These are phyloP conservation scores for Empis stercorea DNA, from an alignment of 2,888 invertebrate species.

Conservation along the genomic window DNA sequence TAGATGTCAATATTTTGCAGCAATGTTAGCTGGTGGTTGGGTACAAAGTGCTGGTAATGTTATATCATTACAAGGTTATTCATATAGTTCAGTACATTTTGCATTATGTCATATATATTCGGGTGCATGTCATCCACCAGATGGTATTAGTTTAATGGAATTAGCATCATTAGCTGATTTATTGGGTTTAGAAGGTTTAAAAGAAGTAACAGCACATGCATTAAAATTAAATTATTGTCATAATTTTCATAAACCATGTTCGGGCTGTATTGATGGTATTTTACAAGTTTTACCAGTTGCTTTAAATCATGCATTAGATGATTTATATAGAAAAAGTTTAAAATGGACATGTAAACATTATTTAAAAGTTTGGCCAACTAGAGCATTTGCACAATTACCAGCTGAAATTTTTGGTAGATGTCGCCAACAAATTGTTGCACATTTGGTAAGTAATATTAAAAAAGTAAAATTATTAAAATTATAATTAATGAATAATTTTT, in stretches of 20 bases:
- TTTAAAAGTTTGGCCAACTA: constrained; percentile 79
- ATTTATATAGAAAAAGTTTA: constrained; percentile 72
- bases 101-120: constrained; percentile 89
- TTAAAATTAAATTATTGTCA: constrained; percentile 84
- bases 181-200: constrained; percentile 78
- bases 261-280: constrained; percentile 74
- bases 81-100: constrained; percentile 78
- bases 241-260: constrained; percentile 88
- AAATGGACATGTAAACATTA: constrained; percentile 82
- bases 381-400: constrained; percentile 75
- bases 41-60: constrained; percentile 67
- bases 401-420: constrained; percentile 72
- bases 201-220: constrained; percentile 80
- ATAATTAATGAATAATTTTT: constrained; percentile 4
- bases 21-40: constrained; percentile 77
- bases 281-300: constrained; percentile 78
- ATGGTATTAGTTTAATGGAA: constrained; percentile 73
- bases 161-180: constrained; percentile 80
- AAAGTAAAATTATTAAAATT: not conserved
- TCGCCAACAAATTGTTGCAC: constrained; percentile 67
- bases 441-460: constrained; percentile 43
- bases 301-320: constrained; percentile 74
- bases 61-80: constrained; percentile 70
- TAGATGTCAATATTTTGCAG: constrained; percentile 85
- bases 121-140: constrained; percentile 78